Base-by-base conservation (phyloP, 2,113 vertebrate species). In the Stigmatopora nigra region DNA sequence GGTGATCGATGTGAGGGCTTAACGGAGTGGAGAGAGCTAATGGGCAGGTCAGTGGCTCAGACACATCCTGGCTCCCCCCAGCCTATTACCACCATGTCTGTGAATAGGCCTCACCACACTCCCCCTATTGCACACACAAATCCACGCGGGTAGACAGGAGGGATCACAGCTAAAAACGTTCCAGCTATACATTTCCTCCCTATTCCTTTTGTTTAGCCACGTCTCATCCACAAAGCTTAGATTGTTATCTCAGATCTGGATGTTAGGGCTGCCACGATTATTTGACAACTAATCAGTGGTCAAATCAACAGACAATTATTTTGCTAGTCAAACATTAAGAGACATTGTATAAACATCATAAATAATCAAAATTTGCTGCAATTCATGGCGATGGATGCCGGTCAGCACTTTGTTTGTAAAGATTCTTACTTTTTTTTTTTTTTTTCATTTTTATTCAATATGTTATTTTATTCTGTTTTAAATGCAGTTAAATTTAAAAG, bases 1-100 rank as follows among this genome's bases (percentile, higher is more conserved):
- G 79, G 80, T 80, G 91, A 92, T 92, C 87, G 84, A 91, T 92
- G 91, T 84, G 86, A 83, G 85, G 85, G 86, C 82, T 91, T 73
- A 73, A 82, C 76, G 77, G 82, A 83, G 82, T 84, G 82, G 86
- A 88, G 75, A 52, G 68, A 71, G 84, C 78, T 90, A 83, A 88
- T 84, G 67, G 86, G 82, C 84, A 72, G 64, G 86, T 81, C 84
- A 85, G 83, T 72, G 82, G 83, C 66, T 61, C 85, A 87, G 1
- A 67, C 74, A 73, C 66, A 80, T 87, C 75, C 79, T 80, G 82
- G 64, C 36, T 78, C 83, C 86, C 86, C 81, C 63, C 65, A 81
- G 81, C 86, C 88, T 89, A 87, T 89, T 89, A 89, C 86, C 78
- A 79, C 84, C 83, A 78, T 77, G 82, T 83, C 82, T 89, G 87